phyloP scores from a whole-genome alignment of 2,113 vertebrate genomes.

The Macroglossus sobrinus region DNA sequence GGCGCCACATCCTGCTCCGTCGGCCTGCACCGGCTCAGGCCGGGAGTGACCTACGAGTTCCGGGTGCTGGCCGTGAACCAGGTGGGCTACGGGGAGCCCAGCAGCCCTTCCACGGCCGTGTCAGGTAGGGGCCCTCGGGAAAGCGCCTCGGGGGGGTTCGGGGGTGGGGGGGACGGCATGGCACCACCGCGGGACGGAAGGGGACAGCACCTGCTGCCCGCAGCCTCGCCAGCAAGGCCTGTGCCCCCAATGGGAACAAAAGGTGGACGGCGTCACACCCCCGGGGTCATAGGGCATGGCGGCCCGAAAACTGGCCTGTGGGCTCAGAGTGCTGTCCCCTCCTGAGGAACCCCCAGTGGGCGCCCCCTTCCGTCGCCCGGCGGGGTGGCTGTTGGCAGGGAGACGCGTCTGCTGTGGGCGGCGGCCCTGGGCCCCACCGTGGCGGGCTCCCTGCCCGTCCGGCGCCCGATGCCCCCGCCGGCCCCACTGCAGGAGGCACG shows the following conservation, averaged over 20 bases:
- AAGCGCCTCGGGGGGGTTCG: not conserved
- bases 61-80: constrained; percentile 93
- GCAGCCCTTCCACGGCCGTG: constrained; percentile 88
- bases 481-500: not conserved
- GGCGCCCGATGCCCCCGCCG: accelerated
- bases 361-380: constrained; percentile 26
- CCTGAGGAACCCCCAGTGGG: constrained; percentile 47
- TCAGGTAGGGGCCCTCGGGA: constrained; percentile 86
- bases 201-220: accelerated
- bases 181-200: not conserved
- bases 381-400: not conserved
- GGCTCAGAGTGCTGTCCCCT: constrained; percentile 66
- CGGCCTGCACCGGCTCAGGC: constrained; percentile 89
- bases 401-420: not conserved
- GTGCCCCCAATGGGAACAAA: not conserved
- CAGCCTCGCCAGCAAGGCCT: accelerated
- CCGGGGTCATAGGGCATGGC: not conserved
- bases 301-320: not conserved
- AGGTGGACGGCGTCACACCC: accelerated
- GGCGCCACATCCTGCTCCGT: constrained; percentile 89
- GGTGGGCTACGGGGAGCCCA: constrained; percentile 95
- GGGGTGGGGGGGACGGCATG: accelerated
- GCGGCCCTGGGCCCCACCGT: not conserved
- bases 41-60: constrained; percentile 95
- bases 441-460: not conserved